Base-by-base conservation (phyloP, 2,797 vertebrate species). In the Darevskia nairensis region DNA sequence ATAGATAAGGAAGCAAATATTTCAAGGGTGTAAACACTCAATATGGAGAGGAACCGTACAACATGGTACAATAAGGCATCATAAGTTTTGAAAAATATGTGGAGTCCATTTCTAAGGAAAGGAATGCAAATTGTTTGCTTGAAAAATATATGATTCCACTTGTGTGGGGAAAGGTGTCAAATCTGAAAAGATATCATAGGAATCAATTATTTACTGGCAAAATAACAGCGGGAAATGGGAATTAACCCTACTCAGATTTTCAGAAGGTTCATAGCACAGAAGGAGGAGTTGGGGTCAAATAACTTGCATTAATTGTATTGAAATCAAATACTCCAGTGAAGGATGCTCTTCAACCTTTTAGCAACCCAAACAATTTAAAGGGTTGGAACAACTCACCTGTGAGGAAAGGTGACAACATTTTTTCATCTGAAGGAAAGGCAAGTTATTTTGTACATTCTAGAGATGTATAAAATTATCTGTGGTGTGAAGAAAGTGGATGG, bases 1-100 rank as follows among this genome's bases (percentile, higher is more conserved):
- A 89, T 35, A 74, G 80, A 2, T 77, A 85, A 15, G 6, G 83
- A 1, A 4, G 80, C 1, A 71, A 86, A 69, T 86, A 86, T 90
- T 85, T 90, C 41, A 91, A 90, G 27, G 32, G 29, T 23, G 8
- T 69, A 89, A 85, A 88, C 90, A 6, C 21, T 0, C 8, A 78
- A 3, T 25, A 80, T 88, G 84, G 23, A 84, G 50, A 80, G 74
- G 41, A 89, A 88, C 55, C 13, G 19, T 39, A 32, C 85, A 61
- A 21, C 8, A 23, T 6, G 61, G 46, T 0, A 0, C 86, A 64
- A 77, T 61, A 87, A 68, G 41, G 19, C 66, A 6, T 84, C 79
- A 46, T 2, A 15, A 10, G 4, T 82, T 55, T 55, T 55, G 50
- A 82, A 23, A 90, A 93, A 86, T 3, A 61, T 84, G 64, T 68